phyloP scores from a whole-genome alignment of 2,797 vertebrate genomes.

The Tapera naevia region DNA sequence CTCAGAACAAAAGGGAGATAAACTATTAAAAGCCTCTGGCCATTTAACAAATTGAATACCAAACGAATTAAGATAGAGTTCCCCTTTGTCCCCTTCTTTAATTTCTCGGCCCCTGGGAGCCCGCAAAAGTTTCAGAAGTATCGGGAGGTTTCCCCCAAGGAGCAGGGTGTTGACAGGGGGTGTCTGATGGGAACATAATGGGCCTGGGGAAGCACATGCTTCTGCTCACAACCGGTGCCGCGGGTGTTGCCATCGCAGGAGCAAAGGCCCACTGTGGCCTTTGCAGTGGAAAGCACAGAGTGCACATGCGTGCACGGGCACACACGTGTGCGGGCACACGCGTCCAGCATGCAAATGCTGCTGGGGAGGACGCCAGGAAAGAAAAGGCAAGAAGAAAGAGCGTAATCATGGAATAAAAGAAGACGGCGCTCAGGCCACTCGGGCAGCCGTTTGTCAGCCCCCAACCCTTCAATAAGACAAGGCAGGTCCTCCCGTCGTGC shows the following conservation, averaged over 20 bases:
- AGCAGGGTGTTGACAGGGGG: neutral
- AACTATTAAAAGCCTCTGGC: constrained; percentile 50
- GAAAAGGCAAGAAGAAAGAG: neutral
- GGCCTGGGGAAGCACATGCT: neutral
- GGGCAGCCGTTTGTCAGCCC: constrained; percentile 23
- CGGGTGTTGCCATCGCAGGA: neutral
- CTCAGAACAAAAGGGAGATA: constrained; percentile 56
- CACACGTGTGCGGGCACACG: neutral
- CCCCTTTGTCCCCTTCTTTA: neutral
- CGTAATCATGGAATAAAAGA: constrained; percentile 21
- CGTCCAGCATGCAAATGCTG: neutral
- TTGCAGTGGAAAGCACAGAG: neutral
- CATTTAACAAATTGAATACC: constrained; percentile 63
- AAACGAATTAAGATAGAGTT: constrained; percentile 35
- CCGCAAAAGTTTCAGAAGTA: neutral
- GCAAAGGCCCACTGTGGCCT: neutral
- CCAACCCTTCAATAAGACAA: neutral
- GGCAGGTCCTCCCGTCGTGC: constrained; percentile 3
- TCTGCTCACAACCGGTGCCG: neutral
- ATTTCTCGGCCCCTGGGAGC: constrained; percentile 11
- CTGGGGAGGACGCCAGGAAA: neutral
- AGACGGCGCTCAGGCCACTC: neutral
- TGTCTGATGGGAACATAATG: neutral
- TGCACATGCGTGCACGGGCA: neutral
- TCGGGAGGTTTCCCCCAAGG: neutral